Base-by-base conservation (phyloP, 2,797 vertebrate species). In the Nannoperca obscura region DNA sequence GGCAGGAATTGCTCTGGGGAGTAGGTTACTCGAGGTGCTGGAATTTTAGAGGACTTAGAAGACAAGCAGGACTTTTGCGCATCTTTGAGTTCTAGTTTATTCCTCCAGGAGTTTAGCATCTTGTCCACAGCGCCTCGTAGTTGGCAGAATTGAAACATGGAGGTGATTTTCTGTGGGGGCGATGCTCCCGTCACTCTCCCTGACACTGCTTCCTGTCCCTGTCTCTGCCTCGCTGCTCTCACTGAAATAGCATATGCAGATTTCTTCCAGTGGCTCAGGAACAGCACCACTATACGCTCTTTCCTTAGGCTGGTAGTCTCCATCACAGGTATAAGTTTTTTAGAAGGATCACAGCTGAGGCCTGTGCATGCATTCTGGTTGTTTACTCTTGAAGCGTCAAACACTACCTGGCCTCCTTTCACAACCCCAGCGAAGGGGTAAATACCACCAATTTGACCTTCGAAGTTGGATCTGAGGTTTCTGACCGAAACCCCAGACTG, bases 241-340 rank as follows among this genome's bases (percentile, higher is more conserved):
- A 93, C 69, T 2, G 95, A 90, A 4, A 96, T 96, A 0, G 94
- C 91, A 32, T 95, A 97, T 0, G 97, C 96, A 0, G 96, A 97
- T 81, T 95, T 97, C 86, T 97, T 98, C 98, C 98, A 99, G 92
- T 99, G 97, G 82, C 97, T 94, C 61, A 99, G 90, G 90, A 99
- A 99, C 62, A 99, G 93, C 83, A 96, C 95, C 22, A 98, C 96
- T 1, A 98, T 97, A 7, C 97, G 95, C 54, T 99, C 97, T 91
- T 98, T 99, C 80, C 97, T 95, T 40, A 98, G 89, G 64, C 91
- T 96, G 67, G 90, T 95, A 0, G 92, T 94, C 82, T 97, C 96
- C 0, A 84, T 87, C 49, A 95, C 93, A 15, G 87, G 69, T 20
- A 3, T 11, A 15, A 20, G 36, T 19, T 38, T 74, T 58, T 74